phyloP scores from a whole-genome alignment of 1,140 invertebrate species.

The Drosophila athabasca region DNA sequence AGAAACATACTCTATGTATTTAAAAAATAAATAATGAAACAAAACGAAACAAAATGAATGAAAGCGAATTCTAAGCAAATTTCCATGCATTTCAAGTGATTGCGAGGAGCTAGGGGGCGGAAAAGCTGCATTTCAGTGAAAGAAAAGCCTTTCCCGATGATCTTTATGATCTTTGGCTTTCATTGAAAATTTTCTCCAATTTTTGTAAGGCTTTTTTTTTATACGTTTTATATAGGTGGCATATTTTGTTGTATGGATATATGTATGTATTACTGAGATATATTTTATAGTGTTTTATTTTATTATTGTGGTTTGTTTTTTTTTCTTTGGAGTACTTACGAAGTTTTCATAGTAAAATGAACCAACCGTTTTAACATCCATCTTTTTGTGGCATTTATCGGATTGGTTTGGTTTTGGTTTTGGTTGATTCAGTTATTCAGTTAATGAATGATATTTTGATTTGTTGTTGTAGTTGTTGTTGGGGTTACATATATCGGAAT shows the following conservation, averaged over 20 bases:
- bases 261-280: not conserved
- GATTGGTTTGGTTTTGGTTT: constrained; percentile 43
- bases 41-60: too few species aligned
- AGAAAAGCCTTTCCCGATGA: too few species aligned
- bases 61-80: too few species aligned
- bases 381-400: constrained; percentile 85
- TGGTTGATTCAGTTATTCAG: constrained; percentile 53
- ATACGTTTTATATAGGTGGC: too few species aligned
- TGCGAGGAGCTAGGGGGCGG: too few species aligned
- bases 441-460: constrained; percentile 50
- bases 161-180: too few species aligned
- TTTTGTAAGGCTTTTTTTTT: too few species aligned
- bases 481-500: constrained; percentile 25
- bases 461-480: constrained; percentile 41
- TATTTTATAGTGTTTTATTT: constrained; percentile 34
- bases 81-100: too few species aligned
- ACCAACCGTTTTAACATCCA: constrained; percentile 96
- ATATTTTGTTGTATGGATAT: too few species aligned
- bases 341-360: constrained; percentile 97
- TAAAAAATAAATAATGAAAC: constrained; percentile 1
- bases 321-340: constrained; percentile 88
- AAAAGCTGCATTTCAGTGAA: too few species aligned
- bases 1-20: constrained; percentile 7
- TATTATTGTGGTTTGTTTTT: constrained; percentile 16
- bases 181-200: too few species aligned